phyloP scores from a whole-genome alignment of 2,888 invertebrate species.

The Plemyria rubiginata region DNA sequence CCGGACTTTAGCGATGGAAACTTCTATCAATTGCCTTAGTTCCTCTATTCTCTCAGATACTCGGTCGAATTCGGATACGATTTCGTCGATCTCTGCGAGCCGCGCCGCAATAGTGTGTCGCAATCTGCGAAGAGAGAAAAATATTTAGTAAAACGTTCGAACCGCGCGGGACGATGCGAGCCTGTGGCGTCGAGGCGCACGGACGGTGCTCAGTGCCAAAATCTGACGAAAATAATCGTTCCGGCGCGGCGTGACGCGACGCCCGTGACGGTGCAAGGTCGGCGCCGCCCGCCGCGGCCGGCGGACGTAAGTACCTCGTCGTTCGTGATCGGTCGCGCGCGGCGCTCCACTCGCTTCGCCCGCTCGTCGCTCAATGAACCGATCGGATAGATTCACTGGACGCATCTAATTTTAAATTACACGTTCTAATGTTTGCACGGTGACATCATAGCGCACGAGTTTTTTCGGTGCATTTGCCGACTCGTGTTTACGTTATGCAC shows the following conservation, averaged over 20 bases:
- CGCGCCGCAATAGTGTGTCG: constrained; percentile 91
- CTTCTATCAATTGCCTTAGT: constrained; percentile 88
- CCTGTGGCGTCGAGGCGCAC: constrained; percentile 59
- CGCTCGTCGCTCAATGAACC: constrained; percentile 83
- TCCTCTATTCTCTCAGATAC: constrained; percentile 89
- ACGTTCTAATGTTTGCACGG: constrained; percentile 77
- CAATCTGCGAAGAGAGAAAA: constrained; percentile 87
- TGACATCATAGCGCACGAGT: constrained; percentile 79
- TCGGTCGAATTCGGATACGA: constrained; percentile 90
- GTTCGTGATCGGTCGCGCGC: constrained; percentile 77
- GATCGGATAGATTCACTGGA: constrained; percentile 69
- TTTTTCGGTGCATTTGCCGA: constrained; percentile 75
- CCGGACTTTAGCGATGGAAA: constrained; percentile 87
- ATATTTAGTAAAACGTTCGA: constrained; percentile 55
- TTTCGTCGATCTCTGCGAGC: constrained; percentile 89
- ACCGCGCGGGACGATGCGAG: constrained; percentile 54
- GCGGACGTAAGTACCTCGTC: constrained; percentile 67
- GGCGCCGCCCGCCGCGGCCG: constrained; percentile 44
- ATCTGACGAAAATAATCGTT: constrained; percentile 79
- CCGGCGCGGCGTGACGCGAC: constrained; percentile 74
- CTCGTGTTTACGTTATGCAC: constrained; percentile 78
- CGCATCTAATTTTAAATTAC: constrained; percentile 79
- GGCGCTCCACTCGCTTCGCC: constrained; percentile 81
- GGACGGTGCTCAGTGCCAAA: constrained; percentile 73
- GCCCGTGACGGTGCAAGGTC: constrained; percentile 79